phyloP scores from a whole-genome alignment of 2,797 vertebrate genomes.

The Pangasius djambal region DNA sequence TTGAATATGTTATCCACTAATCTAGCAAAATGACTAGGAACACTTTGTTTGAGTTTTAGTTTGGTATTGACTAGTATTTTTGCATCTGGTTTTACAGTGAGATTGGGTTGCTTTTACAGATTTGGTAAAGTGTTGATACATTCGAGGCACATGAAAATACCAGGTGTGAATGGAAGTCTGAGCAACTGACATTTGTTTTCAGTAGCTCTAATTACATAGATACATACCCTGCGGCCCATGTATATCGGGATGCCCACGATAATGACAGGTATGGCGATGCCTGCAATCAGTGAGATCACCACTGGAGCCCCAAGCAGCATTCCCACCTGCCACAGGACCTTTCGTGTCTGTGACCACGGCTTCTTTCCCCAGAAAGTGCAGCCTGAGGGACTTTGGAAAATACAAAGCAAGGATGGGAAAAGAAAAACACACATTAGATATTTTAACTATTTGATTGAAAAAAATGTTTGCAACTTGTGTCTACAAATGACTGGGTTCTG shows the following conservation, averaged over 20 bases:
- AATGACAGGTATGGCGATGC: slow-evolving; percentile 87
- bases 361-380: slow-evolving; percentile 93
- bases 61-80: not conserved
- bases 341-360: slow-evolving; percentile 87
- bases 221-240: slow-evolving; percentile 86
- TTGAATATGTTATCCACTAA: not conserved
- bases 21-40: not conserved
- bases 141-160: not conserved
- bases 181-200: slow-evolving; percentile 10
- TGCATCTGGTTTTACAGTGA: not conserved
- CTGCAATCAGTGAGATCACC: slow-evolving; percentile 85
- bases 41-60: not conserved
- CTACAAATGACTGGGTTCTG: not conserved
- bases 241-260: slow-evolving; percentile 89
- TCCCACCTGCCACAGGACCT: slow-evolving; percentile 89
- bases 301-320: slow-evolving; percentile 88
- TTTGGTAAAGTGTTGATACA: not conserved
- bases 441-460: not conserved
- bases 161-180: not conserved
- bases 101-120: not conserved
- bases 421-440: slow-evolving; percentile 6
- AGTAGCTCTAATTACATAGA: not conserved
- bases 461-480: not conserved
- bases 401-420: slow-evolving; percentile 31
- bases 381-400: slow-evolving; percentile 81